Evolutionary conservation across 2,113 vertebrate genomes (phyloP), one percentile per base, ranked within the genome.

Genomic region (Misgurnus mizolepis): DNA sequence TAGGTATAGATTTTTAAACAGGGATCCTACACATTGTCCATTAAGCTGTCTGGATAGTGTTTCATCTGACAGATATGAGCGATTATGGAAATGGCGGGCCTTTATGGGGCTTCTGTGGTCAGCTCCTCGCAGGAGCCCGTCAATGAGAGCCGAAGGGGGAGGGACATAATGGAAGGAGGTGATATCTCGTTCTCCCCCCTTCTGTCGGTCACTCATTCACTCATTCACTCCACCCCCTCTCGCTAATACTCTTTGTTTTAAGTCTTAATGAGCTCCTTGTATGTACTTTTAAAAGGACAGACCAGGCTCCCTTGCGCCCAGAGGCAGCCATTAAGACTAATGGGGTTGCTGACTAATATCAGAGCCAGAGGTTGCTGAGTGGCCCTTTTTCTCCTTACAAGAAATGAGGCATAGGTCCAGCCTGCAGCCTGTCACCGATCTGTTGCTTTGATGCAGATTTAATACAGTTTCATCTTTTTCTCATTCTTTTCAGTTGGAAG

Each of bases 251-350:
- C 90, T 93, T 93, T 94, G 92, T 93, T 92, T 91, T 89, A 76
- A 78, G 88, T 89, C 82, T 91, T 93, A 93, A 93, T 93, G 90
- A 93, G 93, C 87, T 91, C 91, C 88, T 89, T 89, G 49, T 90
- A 91, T 89, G 88, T 88, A 89, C 88, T 90, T 76, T 80, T 91
- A 89, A 92, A 91, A 92, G 90, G 87, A 89, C 85, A 86, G 83
- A 78, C 78, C 72, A 70, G 84, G 88, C 86, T 82, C 83, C 85
- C 88, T 84, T 77, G 82, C 83, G 89, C 92, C 90, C 87, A 10
- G 86, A 83, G 92, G 88, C 83, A 58, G 83, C 85, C 89, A 90
- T 92, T 91, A 91, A 86, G 80, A 81, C 70, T 91, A 92, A 92
- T 90, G 86, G 87, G 83, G 80, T 86, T 89, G 88, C 90, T 91